Evolutionary conservation across 2,797 vertebrate species (phyloP).

Genomic region (Sebastolobus altivelis): DNA sequence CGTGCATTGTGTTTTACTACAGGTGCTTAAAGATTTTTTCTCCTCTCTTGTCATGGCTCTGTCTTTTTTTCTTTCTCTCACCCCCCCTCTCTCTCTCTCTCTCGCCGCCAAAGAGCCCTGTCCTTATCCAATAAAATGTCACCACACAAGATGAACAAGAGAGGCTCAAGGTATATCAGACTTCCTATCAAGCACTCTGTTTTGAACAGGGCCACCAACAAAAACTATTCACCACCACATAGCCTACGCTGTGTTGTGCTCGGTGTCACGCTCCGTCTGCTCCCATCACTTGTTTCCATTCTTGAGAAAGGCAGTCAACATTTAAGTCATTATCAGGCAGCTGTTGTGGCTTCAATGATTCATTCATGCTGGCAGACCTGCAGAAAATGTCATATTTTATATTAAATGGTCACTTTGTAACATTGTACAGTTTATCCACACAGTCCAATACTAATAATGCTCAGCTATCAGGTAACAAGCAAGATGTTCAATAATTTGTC

Average conservation of each 20-base stretch:
- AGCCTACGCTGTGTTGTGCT: constrained; percentile 12
- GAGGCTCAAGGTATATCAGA: constrained; percentile 73
- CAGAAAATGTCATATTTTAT: background rate
- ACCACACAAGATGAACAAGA: constrained; percentile 79
- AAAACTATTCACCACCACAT: constrained; percentile 43
- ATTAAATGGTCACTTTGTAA: background rate
- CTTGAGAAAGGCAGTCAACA: constrained; percentile 37
- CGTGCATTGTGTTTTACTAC: constrained; percentile 83
- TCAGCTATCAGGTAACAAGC: background rate
- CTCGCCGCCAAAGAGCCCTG: constrained; percentile 48
- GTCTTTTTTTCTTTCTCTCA: constrained; percentile 13
- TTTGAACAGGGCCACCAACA: constrained; percentile 55
- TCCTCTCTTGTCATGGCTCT: constrained; percentile 32
- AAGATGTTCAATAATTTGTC: background rate
- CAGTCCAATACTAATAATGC: background rate
- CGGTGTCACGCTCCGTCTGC: constrained; percentile 43
- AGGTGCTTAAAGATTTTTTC: constrained; percentile 82
- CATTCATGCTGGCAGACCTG: background rate
- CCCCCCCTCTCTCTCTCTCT: constrained; percentile 25
- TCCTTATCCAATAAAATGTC: constrained; percentile 82
- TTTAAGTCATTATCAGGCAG: constrained; percentile 32
- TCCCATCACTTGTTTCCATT: constrained; percentile 46
- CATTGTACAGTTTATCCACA: background rate
- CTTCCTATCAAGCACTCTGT: constrained; percentile 75
- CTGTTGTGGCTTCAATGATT: background rate